These are phyloP conservation scores for Merluccius polli DNA, from an alignment of 2,797 vertebrate species.

Conservation along the genomic window DNA sequence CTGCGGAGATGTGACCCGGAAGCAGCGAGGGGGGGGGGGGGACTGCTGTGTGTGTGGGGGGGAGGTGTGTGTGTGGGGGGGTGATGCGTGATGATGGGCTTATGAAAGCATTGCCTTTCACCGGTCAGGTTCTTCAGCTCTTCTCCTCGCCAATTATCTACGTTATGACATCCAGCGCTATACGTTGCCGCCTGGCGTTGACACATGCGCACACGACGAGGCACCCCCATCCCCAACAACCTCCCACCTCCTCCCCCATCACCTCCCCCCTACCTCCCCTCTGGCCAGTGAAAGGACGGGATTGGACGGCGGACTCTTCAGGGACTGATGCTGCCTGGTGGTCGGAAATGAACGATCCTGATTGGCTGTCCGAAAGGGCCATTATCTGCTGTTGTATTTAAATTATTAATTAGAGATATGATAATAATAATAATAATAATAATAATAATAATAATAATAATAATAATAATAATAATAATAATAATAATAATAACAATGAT, in stretches of 20 bases:
- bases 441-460: no score
- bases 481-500: no score
- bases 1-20: slow-evolving; percentile 49
- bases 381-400: no score
- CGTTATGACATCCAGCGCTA: slow-evolving; percentile 58
- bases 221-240: slow-evolving; percentile 5
- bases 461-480: no score
- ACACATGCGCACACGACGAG: slow-evolving; percentile 63
- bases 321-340: neutral
- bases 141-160: slow-evolving; percentile 52
- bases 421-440: no score
- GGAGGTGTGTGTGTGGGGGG: slow-evolving; percentile 32
- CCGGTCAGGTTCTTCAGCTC: slow-evolving; percentile 45
- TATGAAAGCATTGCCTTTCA: slow-evolving; percentile 54
- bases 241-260: no score
- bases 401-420: no score
- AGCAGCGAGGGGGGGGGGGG: no score
- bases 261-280: slow-evolving; percentile 19
- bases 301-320: neutral
- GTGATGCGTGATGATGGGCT: slow-evolving; percentile 32
- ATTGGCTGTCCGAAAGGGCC: no score
- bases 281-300: slow-evolving; percentile 33
- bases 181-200: slow-evolving; percentile 47
- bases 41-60: slow-evolving; percentile 36
- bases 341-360: no score